Base-by-base conservation (phyloP, 2,113 vertebrate species). In the Pyrgilauda ruficollis region DNA sequence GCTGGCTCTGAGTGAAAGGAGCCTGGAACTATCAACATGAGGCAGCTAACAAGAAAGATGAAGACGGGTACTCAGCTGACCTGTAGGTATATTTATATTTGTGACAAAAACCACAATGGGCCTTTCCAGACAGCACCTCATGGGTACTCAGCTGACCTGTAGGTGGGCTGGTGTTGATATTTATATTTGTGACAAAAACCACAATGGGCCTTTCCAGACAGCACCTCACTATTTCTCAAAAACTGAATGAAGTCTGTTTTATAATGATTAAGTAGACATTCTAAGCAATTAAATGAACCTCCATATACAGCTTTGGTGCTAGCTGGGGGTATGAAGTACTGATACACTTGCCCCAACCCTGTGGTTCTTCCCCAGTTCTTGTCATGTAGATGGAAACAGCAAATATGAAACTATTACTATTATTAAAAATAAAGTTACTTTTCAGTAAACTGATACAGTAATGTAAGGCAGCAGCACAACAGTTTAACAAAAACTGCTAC, bases 51-150 rank as follows among this genome's bases (percentile, higher is more conserved):
- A 41, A 15, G 31, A 81, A 72, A 62, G 35, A 30, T 14, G 56
- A 59, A 46, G 24, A 47, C 0, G 1, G 10, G 11, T 17, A 58
- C 21, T 66, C 2, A 2, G 73, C 41, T 2, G 1, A 64, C 19
- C 9, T 6, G 27, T 15, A 37, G 10, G 43, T 20, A n/a, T 37
- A 41, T 26, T 43, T 20, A 6, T 11, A 41, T 56, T 73, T 28
- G 17, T 49, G 22, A 70, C 43, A 91, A 77, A 95, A 84, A 75
- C 23, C 55, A 76, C 49, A 47, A 19, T 2, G 4, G 46, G 35
- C 28, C 64, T 89, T 91, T 61, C 33, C 58, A 73, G 59, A 64
- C 10, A 69, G 63, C 49, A 37, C 10, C n/a, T 59, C 10, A 22
- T n/a, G 1, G 10, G 11, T 17, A 58, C 21, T 66, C 2, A 2